These are phyloP conservation scores for Epinotia demarniana DNA, from an alignment of 2,888 invertebrate species.

Conservation along the genomic window DNA sequence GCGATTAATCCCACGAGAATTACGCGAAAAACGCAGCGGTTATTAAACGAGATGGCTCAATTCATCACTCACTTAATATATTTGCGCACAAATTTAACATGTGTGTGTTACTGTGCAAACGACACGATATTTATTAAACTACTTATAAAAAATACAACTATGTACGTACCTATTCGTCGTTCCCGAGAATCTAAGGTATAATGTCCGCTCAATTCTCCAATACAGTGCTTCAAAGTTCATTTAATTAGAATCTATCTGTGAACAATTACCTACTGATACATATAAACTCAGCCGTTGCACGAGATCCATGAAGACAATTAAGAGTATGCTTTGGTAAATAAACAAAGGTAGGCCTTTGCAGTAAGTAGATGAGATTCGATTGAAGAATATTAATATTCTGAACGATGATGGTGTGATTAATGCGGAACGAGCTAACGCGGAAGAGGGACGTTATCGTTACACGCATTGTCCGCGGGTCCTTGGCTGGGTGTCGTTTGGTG, in stretches of 20 bases:
- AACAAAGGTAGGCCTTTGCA: conserved; percentile 62
- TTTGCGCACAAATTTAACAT: too few species aligned
- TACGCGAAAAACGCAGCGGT: conserved; percentile 1
- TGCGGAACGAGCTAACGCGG: conserved; percentile 78
- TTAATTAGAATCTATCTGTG: too few species aligned
- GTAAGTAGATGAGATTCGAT: conserved; percentile 54
- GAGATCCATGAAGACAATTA: neutral
- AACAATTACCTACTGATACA: too few species aligned
- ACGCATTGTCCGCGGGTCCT: conserved; percentile 76
- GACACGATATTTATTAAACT: too few species aligned
- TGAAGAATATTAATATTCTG: conserved; percentile 77
- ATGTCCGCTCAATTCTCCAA: too few species aligned
- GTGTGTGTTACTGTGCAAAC: too few species aligned
- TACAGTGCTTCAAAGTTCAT: too few species aligned
- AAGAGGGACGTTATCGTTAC: conserved; percentile 66
- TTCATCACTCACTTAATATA: too few species aligned
- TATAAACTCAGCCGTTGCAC: too few species aligned
- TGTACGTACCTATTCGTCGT: too few species aligned
- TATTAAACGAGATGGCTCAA: neutral
- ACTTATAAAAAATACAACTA: too few species aligned
- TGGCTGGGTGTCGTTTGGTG: conserved; percentile 62
- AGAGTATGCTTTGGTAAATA: conserved; percentile 51
- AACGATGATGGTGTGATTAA: conserved; percentile 67
- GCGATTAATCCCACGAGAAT: conserved; percentile 1
- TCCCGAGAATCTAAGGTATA: too few species aligned